Evolutionary conservation across 2,797 vertebrate genomes (phyloP), one percentile per base, ranked within the genome.

Genomic region (Smutsia temminckii): DNA sequence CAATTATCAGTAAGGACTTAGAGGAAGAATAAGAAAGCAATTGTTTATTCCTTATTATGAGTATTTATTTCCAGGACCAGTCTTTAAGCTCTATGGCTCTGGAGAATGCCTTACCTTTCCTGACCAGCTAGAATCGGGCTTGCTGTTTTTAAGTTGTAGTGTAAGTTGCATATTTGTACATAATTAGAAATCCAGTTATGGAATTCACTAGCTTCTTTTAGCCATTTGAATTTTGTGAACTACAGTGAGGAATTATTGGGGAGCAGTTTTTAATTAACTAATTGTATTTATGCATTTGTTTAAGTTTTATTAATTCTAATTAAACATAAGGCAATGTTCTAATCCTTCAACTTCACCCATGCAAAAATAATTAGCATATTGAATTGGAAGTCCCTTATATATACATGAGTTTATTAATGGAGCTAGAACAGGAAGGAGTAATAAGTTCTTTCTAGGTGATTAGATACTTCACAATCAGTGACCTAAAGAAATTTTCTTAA

Each of bases 221-320:
- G 32, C 17, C 69, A 42, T 68, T 80, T 64, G 34, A 42, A 90
- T 57, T 78, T 88, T 87, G 40, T 75, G 29, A 90, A 57, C 7
- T 40, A 13, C 12, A 74, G 42, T 13, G 63, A 92, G 12, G 42
- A 32, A 89, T 77, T 63, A 46, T 25, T 46, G 12, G 23, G 21
- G 32, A 42, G 27, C 29, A 63, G 10, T 57, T 89, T 89, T 84
- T 8, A 88, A 61, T 88, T 61, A 69, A 85, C 10, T 92, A 72
- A 69, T 74, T 78, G 63, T 71, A 51, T 51, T 40, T 61, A 49
- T 81, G 79, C 32, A n/a, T 61, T 40, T 51, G 53, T 68, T 71
- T 84, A 57, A 86, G 14, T 89, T 78, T 83, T 59, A 59, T 91
- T 42, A 57, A 46, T 91, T 72, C 11, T 63, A 93, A 91, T 85